These are phyloP conservation scores for Drosophila kanekoi DNA, from an alignment of 2,888 invertebrate genomes.

Conservation along the genomic window DNA sequence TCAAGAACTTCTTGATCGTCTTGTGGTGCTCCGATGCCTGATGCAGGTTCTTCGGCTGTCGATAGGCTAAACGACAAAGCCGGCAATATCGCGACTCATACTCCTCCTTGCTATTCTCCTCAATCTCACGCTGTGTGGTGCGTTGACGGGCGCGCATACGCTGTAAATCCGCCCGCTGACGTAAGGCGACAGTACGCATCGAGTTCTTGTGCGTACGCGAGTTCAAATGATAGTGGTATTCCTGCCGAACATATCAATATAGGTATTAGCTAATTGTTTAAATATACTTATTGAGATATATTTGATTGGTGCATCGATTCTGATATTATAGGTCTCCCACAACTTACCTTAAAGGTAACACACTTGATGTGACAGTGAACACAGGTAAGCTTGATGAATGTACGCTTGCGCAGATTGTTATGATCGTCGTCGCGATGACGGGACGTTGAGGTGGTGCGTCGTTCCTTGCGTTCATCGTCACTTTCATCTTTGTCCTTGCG, in stretches of 20 bases:
- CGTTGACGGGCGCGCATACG: constrained; percentile 93
- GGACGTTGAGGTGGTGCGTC: constrained; percentile 58
- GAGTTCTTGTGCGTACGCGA: constrained; percentile 90
- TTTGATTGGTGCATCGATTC: too few species aligned
- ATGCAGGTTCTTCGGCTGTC: constrained; percentile 91
- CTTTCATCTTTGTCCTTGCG: constrained; percentile 82
- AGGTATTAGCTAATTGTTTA: background rate
- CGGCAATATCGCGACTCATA: constrained; percentile 90
- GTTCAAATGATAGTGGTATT: constrained; percentile 90
- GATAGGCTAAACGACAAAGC: constrained; percentile 91
- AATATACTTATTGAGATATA: too few species aligned
- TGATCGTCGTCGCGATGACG: constrained; percentile 79
- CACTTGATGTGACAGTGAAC: constrained; percentile 92
- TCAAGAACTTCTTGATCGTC: constrained; percentile 93
- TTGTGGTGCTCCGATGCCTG: constrained; percentile 92
- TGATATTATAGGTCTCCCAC: too few species aligned
- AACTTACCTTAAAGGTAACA: constrained; percentile 89
- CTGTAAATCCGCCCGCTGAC: constrained; percentile 90
- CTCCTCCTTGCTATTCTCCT: constrained; percentile 88
- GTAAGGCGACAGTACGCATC: constrained; percentile 90
- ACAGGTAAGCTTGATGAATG: constrained; percentile 90
- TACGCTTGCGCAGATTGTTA: constrained; percentile 68
- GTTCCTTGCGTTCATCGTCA: constrained; percentile 79
- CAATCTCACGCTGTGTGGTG: constrained; percentile 91
- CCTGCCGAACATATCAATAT: constrained; percentile 83